A percentile compares a stretch with the other conserved stretches of the same genome.
Evolutionary conservation across 1,140 invertebrate genomes (phyloP).

Genomic region (Plectus sambesii): DNA sequence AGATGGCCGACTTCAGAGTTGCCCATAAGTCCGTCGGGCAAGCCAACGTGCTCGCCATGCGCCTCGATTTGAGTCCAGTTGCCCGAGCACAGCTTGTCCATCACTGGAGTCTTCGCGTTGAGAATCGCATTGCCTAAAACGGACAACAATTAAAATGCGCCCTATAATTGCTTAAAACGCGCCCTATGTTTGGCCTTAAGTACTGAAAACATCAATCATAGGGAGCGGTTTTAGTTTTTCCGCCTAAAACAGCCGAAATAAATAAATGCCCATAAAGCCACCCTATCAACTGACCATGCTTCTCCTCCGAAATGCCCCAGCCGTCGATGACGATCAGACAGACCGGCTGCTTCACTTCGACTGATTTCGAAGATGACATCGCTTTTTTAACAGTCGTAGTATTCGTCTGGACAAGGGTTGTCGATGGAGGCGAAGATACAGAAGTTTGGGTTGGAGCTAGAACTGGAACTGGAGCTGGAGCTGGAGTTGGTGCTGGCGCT

Average conservation of each 20-base stretch:
- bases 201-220: background rate
- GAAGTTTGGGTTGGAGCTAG: no score
- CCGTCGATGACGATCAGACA: conserved; percentile 51
- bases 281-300: conserved; percentile 25
- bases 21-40: conserved; percentile 51
- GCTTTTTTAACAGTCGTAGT: no score
- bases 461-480: no score
- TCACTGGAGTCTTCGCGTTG: conserved; percentile 49
- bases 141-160: background rate
- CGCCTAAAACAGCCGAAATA: background rate
- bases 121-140: conserved; percentile 47
- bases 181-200: no score
- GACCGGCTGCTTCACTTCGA: conserved; percentile 42
- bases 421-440: no score
- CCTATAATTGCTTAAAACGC: no score
- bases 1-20: conserved; percentile 53
- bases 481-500: no score
- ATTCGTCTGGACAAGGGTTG: no score
- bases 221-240: no score
- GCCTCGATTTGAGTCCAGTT: conserved; percentile 50
- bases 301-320: conserved; percentile 47
- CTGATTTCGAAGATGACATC: no score
- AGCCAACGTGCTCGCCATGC: conserved; percentile 49
- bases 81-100: conserved; percentile 46
- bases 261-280: background rate